A percentile compares a stretch with the other conserved stretches of the same genome.
These are phyloP conservation scores for Pelosia muscerda DNA, from an alignment of 2,888 invertebrate species.

Conservation along the genomic window DNA sequence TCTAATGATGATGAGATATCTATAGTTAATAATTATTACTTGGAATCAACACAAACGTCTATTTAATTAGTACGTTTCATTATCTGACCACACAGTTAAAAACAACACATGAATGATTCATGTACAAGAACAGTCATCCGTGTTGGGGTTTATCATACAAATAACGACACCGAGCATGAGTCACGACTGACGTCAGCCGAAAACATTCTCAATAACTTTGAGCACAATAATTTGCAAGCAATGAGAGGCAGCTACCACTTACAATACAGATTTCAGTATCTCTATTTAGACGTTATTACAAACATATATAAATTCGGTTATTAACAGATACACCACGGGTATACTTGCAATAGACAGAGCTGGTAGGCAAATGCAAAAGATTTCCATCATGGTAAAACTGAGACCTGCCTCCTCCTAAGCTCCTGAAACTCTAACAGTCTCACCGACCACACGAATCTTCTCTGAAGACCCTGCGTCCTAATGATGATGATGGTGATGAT, in stretches of 20 bases:
- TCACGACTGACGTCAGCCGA: neutral
- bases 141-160: neutral
- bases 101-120: neutral
- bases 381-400: neutral
- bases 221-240: neutral
- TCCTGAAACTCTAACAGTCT: neutral
- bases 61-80: neutral
- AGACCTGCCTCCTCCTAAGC: too few species aligned
- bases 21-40: neutral
- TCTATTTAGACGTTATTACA: neutral
- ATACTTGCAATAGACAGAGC: neutral
- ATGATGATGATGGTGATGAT: too few species aligned
- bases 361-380: neutral
- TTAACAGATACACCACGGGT: too few species aligned
- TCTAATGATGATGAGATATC: too few species aligned
- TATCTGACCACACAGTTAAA: neutral
- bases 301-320: neutral
- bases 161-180: conserved; percentile 2
- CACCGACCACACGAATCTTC: neutral
- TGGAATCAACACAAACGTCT: neutral
- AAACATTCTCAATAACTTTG: neutral
- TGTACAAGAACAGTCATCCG: neutral
- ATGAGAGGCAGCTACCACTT: neutral
- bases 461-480: neutral
- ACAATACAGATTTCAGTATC: neutral